Percentiles rank a stretch among this genome's conserved stretches.
These are phyloP conservation scores for Tolypeutes matacus DNA, from an alignment of 2,797 vertebrate species.

Conservation along the genomic window DNA sequence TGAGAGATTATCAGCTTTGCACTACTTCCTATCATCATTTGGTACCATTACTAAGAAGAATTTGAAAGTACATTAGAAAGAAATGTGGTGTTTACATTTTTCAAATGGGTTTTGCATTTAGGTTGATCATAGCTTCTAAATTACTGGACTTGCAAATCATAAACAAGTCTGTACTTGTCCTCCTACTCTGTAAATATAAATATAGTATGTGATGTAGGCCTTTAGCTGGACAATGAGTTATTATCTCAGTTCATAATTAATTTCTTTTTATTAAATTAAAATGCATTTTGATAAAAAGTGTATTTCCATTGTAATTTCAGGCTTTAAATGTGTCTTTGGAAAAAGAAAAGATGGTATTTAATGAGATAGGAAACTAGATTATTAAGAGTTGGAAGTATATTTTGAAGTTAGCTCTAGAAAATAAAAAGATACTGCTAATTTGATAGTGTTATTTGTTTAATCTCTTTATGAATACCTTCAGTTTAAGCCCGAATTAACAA, in stretches of 20 bases:
- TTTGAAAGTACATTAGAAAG: slow-evolving; percentile 60
- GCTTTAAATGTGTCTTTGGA: slow-evolving; percentile 68
- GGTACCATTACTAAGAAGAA: slow-evolving; percentile 48
- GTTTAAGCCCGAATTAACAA: background rate
- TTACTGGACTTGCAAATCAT: slow-evolving; percentile 80
- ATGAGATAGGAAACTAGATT: slow-evolving; percentile 19
- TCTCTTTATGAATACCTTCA: background rate
- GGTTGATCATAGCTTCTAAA: slow-evolving; percentile 83
- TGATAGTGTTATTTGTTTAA: slow-evolving; percentile 10
- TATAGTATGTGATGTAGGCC: slow-evolving; percentile 84
- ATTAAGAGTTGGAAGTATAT: slow-evolving; percentile 27
- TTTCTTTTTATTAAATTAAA: slow-evolving; percentile 85
- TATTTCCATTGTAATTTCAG: slow-evolving; percentile 69
- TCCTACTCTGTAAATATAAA: slow-evolving; percentile 83
- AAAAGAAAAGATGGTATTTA: slow-evolving; percentile 33
- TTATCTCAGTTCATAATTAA: slow-evolving; percentile 80
- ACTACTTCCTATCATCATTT: slow-evolving; percentile 36
- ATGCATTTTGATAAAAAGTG: slow-evolving; percentile 71
- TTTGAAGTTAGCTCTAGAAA: slow-evolving; percentile 59
- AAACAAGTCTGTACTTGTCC: slow-evolving; percentile 88
- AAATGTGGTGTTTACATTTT: slow-evolving; percentile 65
- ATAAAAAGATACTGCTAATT: background rate
- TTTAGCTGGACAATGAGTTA: slow-evolving; percentile 81
- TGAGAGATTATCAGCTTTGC: slow-evolving; percentile 43
- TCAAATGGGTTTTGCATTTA: slow-evolving; percentile 69